These are phyloP conservation scores for Malacosoma neustria DNA, from an alignment of 2,888 invertebrate species.

Conservation along the genomic window DNA sequence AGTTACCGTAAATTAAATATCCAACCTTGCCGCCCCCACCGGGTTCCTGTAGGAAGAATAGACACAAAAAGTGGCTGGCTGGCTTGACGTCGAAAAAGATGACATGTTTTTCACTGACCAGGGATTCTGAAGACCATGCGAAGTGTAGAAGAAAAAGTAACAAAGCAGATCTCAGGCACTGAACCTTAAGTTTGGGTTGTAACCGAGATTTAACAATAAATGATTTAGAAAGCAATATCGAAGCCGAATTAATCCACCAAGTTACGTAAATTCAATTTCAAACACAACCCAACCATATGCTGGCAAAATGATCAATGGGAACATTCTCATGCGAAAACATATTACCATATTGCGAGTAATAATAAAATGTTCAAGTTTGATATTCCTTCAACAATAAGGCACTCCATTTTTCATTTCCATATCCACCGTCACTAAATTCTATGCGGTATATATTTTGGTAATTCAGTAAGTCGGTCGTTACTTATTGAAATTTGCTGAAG, in stretches of 20 bases:
- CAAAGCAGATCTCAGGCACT: too few species aligned
- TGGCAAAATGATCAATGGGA: not conserved
- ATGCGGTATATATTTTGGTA: not conserved
- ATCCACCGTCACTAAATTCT: slow-evolving; percentile 5
- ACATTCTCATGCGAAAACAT: not conserved
- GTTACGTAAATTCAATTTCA: not conserved
- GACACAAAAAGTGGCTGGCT: too few species aligned
- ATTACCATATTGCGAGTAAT: not conserved
- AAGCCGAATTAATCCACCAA: not conserved
- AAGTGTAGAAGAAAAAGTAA: too few species aligned
- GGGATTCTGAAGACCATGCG: too few species aligned
- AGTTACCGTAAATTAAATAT: too few species aligned
- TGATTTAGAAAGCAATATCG: too few species aligned
- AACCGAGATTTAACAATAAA: too few species aligned
- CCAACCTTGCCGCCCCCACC: too few species aligned
- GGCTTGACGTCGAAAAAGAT: too few species aligned
- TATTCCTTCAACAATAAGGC: slow-evolving; percentile 2
- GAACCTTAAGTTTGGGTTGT: too few species aligned
- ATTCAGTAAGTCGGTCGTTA: not conserved
- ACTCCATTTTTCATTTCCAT: slow-evolving; percentile 4
- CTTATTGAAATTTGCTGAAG: not conserved
- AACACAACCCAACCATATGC: not conserved
- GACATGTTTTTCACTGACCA: too few species aligned
- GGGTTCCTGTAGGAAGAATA: too few species aligned
- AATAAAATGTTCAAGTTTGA: not conserved